These are phyloP conservation scores for Tinamus major DNA, from an alignment of 2,797 vertebrate genomes.

Conservation along the genomic window DNA sequence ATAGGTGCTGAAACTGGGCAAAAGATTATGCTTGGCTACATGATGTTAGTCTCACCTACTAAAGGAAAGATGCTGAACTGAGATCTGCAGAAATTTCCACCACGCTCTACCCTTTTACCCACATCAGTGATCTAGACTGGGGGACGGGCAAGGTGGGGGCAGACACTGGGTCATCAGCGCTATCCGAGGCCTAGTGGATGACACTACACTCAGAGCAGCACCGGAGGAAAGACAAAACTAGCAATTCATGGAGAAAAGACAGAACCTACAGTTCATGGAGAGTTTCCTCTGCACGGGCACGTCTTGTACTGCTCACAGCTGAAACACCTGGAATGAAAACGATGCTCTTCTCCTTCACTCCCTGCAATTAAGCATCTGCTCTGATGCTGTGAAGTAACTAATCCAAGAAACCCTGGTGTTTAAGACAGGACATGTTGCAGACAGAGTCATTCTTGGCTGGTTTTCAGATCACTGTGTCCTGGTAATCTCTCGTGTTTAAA, in stretches of 20 bases:
- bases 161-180: background rate
- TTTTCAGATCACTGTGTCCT: background rate
- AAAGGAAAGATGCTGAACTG: background rate
- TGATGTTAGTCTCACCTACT: background rate
- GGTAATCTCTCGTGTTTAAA: background rate
- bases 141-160: background rate
- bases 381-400: background rate
- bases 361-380: background rate
- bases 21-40: background rate
- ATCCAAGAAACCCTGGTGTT: accelerated
- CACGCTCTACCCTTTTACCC: background rate
- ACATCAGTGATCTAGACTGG: accelerated
- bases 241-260: background rate
- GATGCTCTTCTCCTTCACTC: background rate
- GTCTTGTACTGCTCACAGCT: background rate
- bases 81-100: background rate
- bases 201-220: background rate
- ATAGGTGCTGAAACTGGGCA: background rate
- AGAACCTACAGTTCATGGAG: background rate
- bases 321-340: background rate
- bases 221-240: background rate
- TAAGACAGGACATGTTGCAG: background rate
- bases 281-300: background rate
- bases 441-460: background rate
- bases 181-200: background rate